Evolutionary conservation across 2,113 vertebrate species (phyloP), one percentile per base, ranked within the genome.

Genomic region (Epinephelus lanceolatus): DNA sequence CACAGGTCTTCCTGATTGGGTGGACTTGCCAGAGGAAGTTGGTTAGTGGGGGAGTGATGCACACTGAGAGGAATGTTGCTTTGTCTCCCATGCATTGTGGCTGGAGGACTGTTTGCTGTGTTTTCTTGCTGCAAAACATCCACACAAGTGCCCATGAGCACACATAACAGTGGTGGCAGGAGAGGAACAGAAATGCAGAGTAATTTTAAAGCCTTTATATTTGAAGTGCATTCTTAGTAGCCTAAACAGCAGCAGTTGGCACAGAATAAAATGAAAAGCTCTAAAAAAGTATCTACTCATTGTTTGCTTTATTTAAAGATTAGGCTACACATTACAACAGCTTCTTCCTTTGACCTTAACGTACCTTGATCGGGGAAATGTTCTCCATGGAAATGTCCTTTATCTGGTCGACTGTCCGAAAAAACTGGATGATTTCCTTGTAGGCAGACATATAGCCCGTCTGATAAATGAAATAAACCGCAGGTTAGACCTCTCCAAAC

Each of bases 331-430:
- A 56, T 1, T 2, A 10, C 25, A 52, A 19, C 6, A 3, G 12
- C 14, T 71, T 33, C 15, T 3, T 23, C n/a, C 21, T 14, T 2
- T 18, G 40, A 82, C 2, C 17, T 57, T 25, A 13, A 53, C 95
- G 94, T 95, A 97, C 96, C 96, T 96, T 96, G 88, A 95, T 94
- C 80, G 70, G 65, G 13, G 88, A 83, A 85, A 76, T 40, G 51
- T 55, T 91, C 78, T 87, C 93, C 90, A 93, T 88, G 37, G 25
- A 87, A 59, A 61, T 14, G 2, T 13, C 33, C 47, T 59, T 69
- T 62, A 42, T 42, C 13, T 63, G 5, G 60, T 74, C 71, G 63
- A 33, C 10, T 56, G 45, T 19, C 7, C 49, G 23, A 23, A 69
- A 37, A 42, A 53, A 9, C 0, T 0, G 19, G 6, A 15, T 45